Percentiles rank a stretch among this genome's conserved stretches.
These are phyloP conservation scores for Poeciliopsis presidionis DNA, from an alignment of 2,797 vertebrate genomes.

Conservation along the genomic window DNA sequence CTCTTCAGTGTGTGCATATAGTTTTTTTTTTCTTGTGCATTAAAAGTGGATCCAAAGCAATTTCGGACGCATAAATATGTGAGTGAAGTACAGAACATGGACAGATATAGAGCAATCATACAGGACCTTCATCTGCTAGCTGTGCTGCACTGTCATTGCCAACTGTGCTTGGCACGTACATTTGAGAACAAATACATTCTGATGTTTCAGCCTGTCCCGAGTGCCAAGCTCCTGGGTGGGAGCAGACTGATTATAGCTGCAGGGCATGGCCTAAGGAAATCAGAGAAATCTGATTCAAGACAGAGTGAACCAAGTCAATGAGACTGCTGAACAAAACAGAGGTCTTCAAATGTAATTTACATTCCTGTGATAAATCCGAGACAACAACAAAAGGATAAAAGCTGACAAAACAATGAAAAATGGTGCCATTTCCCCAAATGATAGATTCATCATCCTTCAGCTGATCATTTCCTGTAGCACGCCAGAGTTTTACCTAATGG, in stretches of 20 bases:
- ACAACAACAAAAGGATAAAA: not conserved
- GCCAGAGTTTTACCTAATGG: slow-evolving; percentile 2
- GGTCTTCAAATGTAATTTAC: not conserved
- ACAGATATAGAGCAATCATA: slow-evolving; percentile 36
- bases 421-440: not conserved
- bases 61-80: slow-evolving; percentile 12
- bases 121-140: slow-evolving; percentile 37
- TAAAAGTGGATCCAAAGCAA: slow-evolving; percentile 9
- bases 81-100: not conserved
- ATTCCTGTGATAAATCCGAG: not conserved
- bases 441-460: not conserved
- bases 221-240: slow-evolving; percentile 33
- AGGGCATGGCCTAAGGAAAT: slow-evolving; percentile 46
- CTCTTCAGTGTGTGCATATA: not conserved
- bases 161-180: slow-evolving; percentile 34
- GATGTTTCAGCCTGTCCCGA: slow-evolving; percentile 39
- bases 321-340: slow-evolving; percentile 2
- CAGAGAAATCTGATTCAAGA: slow-evolving; percentile 14
- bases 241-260: slow-evolving; percentile 14
- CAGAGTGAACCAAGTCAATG: slow-evolving; percentile 5
- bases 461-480: not conserved
- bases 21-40: slow-evolving; percentile 4
- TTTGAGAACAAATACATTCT: slow-evolving; percentile 32
- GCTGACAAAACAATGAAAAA: not conserved
- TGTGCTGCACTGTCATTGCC: slow-evolving; percentile 33